Conservation (phyloP, 2,797 vertebrate genomes). For the Danio aesculapii region DNA sequence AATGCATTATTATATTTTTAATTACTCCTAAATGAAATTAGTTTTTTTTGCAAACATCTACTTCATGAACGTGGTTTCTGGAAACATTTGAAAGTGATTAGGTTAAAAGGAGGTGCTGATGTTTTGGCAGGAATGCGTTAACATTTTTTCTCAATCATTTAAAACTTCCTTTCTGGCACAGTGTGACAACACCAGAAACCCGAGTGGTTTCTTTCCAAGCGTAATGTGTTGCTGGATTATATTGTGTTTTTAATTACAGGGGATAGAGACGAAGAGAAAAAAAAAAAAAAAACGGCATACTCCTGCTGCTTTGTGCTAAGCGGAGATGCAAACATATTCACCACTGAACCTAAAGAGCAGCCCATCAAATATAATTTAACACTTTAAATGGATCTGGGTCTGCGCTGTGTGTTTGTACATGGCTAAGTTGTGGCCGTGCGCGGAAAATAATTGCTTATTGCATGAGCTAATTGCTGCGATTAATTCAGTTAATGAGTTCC, state of each 20-base stretch:
- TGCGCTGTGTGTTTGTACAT: slow-evolving; percentile 32
- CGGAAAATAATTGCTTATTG: slow-evolving; percentile 47
- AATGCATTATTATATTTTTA: background rate
- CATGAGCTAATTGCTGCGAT: slow-evolving; percentile 48
- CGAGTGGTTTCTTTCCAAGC: slow-evolving; percentile 2
- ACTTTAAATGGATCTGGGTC: slow-evolving; percentile 7
- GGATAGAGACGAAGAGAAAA: background rate
- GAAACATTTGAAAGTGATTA: background rate
- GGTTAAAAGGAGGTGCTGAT: slow-evolving; percentile 2
- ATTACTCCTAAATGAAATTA: background rate
- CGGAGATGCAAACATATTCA: slow-evolving; percentile 14
- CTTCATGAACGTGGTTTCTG: background rate
- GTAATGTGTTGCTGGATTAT: slow-evolving; percentile 4
- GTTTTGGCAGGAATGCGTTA: background rate
- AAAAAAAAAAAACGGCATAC: slow-evolving; percentile 4
- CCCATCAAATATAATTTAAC: slow-evolving; percentile 34
- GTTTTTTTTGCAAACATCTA: background rate
- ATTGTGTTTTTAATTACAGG: slow-evolving; percentile 19
- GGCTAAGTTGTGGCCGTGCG: slow-evolving; percentile 39
- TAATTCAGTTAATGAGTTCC: slow-evolving; percentile 49
- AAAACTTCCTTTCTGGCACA: background rate
- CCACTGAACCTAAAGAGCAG: slow-evolving; percentile 13
- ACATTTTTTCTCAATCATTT: background rate
- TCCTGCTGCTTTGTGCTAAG: slow-evolving; percentile 25
- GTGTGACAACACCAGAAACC: slow-evolving; percentile 11